phyloP scores from a whole-genome alignment of 2,797 vertebrate genomes.

The Leucoraja ocellata region DNA sequence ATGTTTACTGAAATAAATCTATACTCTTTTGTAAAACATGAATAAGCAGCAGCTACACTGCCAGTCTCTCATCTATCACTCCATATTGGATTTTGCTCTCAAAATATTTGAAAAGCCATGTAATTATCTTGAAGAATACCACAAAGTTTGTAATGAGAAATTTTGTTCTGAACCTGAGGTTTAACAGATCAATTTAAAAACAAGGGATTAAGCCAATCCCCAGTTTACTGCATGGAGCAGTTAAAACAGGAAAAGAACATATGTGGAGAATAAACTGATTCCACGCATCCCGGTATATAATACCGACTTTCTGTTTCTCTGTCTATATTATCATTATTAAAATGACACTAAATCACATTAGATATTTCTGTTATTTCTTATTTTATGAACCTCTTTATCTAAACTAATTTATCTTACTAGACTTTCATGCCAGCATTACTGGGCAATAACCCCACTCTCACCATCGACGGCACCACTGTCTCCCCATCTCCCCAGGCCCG shows the following conservation, averaged over 20 bases:
- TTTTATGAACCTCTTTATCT: background rate
- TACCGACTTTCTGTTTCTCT: background rate
- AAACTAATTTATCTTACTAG: constrained; percentile 2
- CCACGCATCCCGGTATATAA: background rate
- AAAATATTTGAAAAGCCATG: constrained; percentile 28
- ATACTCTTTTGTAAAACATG: constrained; percentile 27
- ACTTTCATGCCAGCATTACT: background rate
- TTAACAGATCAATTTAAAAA: constrained; percentile 30
- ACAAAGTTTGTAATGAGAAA: constrained; percentile 28
- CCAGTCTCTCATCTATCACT: constrained; percentile 29
- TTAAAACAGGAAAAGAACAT: constrained; percentile 4
- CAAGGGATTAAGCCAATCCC: background rate
- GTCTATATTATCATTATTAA: background rate
- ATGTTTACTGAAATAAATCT: constrained; percentile 22
- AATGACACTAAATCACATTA: background rate
- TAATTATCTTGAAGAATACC: constrained; percentile 28
- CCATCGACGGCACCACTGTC: too few species aligned
- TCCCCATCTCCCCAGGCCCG: too few species aligned
- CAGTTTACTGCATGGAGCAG: background rate
- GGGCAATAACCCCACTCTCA: background rate
- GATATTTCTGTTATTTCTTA: background rate
- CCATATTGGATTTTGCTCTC: constrained; percentile 33
- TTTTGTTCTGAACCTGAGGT: background rate
- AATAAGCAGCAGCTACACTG: background rate
- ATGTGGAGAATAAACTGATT: background rate